phyloP scores from a whole-genome alignment of 2,797 vertebrate species.

The Periparus ater region DNA sequence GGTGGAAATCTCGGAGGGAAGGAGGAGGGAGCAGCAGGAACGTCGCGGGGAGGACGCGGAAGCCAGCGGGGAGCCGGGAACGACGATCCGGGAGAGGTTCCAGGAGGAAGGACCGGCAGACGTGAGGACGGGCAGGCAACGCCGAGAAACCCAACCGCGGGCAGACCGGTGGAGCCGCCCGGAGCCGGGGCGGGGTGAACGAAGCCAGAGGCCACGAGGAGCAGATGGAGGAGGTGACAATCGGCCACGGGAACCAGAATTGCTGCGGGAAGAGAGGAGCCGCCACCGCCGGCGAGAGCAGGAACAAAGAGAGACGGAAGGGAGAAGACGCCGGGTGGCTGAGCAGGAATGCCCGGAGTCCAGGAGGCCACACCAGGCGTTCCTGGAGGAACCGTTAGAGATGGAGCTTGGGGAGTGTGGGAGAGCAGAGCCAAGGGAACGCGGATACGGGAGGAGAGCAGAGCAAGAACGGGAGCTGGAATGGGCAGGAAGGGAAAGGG shows the following conservation, averaged over 20 bases:
- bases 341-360: accelerated
- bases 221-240: background rate
- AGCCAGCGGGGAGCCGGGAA: accelerated
- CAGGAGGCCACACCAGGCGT: background rate
- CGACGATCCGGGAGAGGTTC: background rate
- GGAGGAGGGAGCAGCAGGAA: background rate
- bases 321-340: accelerated
- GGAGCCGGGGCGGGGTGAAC: background rate
- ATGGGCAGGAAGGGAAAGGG: accelerated
- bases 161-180: background rate
- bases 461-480: accelerated
- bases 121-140: background rate
- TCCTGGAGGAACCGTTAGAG: background rate
- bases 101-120: background rate
- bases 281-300: background rate
- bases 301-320: background rate
- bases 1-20: background rate
- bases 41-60: accelerated
- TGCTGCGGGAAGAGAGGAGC: background rate
- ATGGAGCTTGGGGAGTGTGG: accelerated
- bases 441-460: accelerated
- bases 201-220: background rate
- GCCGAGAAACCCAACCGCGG: background rate
- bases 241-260: background rate
- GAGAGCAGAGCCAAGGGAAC: accelerated